These are phyloP conservation scores for Callospermophilus lateralis DNA, from an alignment of 2,113 vertebrate species.

Conservation along the genomic window DNA sequence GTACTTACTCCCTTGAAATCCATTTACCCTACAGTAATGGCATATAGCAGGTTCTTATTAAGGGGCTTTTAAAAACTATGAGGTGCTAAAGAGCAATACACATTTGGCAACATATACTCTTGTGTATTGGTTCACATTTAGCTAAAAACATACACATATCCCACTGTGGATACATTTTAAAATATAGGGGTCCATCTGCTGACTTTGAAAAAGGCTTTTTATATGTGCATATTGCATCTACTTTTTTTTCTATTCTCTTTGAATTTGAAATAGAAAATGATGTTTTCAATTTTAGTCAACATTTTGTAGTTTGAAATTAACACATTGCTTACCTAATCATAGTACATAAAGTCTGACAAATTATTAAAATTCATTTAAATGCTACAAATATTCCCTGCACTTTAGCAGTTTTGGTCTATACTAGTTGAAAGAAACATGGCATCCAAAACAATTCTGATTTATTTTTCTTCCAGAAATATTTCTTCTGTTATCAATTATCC, in stretches of 20 bases:
- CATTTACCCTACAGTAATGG: slow-evolving; percentile 74
- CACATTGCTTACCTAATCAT: not conserved
- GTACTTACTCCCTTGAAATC: slow-evolving; percentile 76
- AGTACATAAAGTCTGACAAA: not conserved
- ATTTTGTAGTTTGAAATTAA: slow-evolving; percentile 47
- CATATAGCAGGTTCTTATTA: slow-evolving; percentile 67
- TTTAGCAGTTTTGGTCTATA: not conserved
- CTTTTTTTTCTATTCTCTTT: not conserved
- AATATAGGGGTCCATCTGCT: slow-evolving; percentile 34
- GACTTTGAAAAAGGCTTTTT: not conserved
- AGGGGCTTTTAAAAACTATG: not conserved
- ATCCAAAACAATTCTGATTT: not conserved
- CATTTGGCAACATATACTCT: slow-evolving; percentile 38
- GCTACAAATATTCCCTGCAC: not conserved
- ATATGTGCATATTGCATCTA: not conserved
- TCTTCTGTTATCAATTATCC: not conserved
- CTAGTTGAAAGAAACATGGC: not conserved
- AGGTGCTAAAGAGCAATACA: slow-evolving; percentile 63
- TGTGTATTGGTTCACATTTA: slow-evolving; percentile 45
- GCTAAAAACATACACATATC: slow-evolving; percentile 30
- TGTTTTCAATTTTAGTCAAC: slow-evolving; percentile 2
- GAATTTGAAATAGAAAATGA: not conserved
- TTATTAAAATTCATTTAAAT: not conserved
- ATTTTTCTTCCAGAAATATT: not conserved
- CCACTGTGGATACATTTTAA: not conserved